A percentile compares a stretch with the other conserved stretches of the same genome.
Evolutionary conservation across 1,140 invertebrate species (phyloP).

Genomic region (Ostrea edulis): DNA sequence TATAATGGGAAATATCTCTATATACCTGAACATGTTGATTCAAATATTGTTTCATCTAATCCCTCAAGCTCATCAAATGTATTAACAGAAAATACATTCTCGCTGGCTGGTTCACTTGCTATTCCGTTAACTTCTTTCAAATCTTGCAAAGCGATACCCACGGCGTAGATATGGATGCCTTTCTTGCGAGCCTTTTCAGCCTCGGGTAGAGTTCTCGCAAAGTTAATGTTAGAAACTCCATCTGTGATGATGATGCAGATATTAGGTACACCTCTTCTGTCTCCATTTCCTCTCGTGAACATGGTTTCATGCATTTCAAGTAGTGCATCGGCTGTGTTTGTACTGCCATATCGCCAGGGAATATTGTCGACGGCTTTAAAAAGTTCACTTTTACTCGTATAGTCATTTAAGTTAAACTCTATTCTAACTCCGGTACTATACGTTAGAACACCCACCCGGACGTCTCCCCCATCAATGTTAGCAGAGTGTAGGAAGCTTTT

Average conservation of each 20-base stretch:
- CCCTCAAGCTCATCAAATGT: slow-evolving; percentile 65
- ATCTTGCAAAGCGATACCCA: slow-evolving; percentile 69
- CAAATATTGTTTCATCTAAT: slow-evolving; percentile 62
- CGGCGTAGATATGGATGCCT: slow-evolving; percentile 68
- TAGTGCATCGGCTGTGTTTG: slow-evolving; percentile 73
- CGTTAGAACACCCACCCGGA: slow-evolving; percentile 62
- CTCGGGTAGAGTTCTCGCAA: slow-evolving; percentile 59
- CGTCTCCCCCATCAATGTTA: slow-evolving; percentile 64
- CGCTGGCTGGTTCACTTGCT: slow-evolving; percentile 59
- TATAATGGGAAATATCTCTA: background rate
- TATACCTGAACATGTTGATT: slow-evolving; percentile 60
- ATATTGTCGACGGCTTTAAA: slow-evolving; percentile 67
- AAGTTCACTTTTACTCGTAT: slow-evolving; percentile 56
- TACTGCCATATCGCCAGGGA: slow-evolving; percentile 70
- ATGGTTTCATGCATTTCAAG: slow-evolving; percentile 67
- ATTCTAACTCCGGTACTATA: slow-evolving; percentile 63
- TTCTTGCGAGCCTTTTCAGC: slow-evolving; percentile 58
- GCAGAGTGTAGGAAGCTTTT: slow-evolving; percentile 62
- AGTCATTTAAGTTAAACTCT: slow-evolving; percentile 67
- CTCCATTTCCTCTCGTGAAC: slow-evolving; percentile 69
- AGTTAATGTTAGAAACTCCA: slow-evolving; percentile 75
- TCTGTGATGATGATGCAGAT: slow-evolving; percentile 74
- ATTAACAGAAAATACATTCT: slow-evolving; percentile 68
- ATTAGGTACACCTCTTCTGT: slow-evolving; percentile 67
- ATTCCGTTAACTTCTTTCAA: slow-evolving; percentile 68